Base-by-base conservation (phyloP, 2,888 invertebrate species). In the Napeogenes inachia region DNA sequence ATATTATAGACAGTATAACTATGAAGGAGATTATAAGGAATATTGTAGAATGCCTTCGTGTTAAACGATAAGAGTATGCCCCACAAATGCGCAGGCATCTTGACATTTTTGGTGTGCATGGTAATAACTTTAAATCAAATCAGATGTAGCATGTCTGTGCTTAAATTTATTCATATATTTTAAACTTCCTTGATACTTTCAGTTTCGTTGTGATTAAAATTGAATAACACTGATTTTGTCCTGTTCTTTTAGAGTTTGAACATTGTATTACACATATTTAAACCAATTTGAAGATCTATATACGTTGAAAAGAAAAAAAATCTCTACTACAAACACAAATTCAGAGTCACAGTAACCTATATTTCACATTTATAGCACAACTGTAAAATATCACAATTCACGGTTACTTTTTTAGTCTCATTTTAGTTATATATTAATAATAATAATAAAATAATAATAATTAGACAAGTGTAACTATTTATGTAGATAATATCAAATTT, bases 71-170 rank as follows among this genome's bases (percentile, higher is more conserved):
- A 63, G 85, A 84, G 75, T 89, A 90, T 56, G 88, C 87, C 64
- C 87, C 82, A 72, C 80, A 86, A 75, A 89, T 82, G 69, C 84
- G 80, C 68, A 87, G 71, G 75, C 89, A 90, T 84, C 76, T 82
- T 80, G 79, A 76, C 89, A 90, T 90, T 71, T 79, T 86, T 73
- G 74, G 70, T 70, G 73, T 67, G 75, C 88, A 89, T 88, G 71
- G 75, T 86, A 63, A 72, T 63, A 68, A 64, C 57, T 65, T 62
- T 62, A 57, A 32, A 62, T 61, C 58, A 66, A 61, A 57, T 60
- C 53, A 59, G 59, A 60, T 53, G 59, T 55, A 56, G 32, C 53
- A 38, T 35, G 4, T 35, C 13, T 38, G 3, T 8, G 6, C 30
- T 50, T 30, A 50, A 4, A 38, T 38, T 38, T 35, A 30, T n/a